Conservation (phyloP, 2,888 invertebrate genomes). For the Agrochola litura region DNA sequence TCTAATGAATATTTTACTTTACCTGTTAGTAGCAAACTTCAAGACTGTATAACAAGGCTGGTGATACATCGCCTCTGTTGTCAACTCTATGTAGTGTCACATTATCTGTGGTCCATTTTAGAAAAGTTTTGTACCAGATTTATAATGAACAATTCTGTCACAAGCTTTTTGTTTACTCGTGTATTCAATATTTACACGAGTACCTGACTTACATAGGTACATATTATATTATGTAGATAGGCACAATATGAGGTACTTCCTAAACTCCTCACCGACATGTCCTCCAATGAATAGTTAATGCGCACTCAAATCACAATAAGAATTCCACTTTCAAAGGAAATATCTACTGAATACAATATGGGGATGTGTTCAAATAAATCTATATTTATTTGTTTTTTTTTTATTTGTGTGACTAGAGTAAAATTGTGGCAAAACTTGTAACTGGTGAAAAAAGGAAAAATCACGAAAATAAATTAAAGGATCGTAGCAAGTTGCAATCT, state of each 20-base stretch:
- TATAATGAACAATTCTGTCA: neutral
- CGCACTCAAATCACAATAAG: conserved; percentile 86
- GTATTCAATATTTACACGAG: neutral
- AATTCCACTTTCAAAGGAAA: conserved; percentile 79
- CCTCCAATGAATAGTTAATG: conserved; percentile 84
- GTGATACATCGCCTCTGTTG: neutral
- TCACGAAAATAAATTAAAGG: too few relatives aligned
- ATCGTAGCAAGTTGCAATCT: too few relatives aligned
- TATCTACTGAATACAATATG: conserved; percentile 70
- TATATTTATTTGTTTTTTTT: too few relatives aligned
- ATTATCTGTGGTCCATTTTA: neutral
- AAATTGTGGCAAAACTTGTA: too few relatives aligned
- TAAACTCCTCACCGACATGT: conserved; percentile 70
- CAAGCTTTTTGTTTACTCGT: neutral
- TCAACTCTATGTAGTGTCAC: neutral
- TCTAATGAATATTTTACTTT: neutral
- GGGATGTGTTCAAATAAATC: conserved; percentile 50
- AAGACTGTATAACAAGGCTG: neutral
- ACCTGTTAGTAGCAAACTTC: neutral
- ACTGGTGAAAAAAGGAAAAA: too few relatives aligned
- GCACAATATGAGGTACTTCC: conserved; percentile 60
- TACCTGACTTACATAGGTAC: neutral
- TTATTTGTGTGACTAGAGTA: too few relatives aligned
- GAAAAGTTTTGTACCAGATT: neutral
- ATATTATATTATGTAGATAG: conserved; percentile 48